phyloP scores from a whole-genome alignment of 2,113 vertebrate species.

The Rhadina sibilatrix region DNA sequence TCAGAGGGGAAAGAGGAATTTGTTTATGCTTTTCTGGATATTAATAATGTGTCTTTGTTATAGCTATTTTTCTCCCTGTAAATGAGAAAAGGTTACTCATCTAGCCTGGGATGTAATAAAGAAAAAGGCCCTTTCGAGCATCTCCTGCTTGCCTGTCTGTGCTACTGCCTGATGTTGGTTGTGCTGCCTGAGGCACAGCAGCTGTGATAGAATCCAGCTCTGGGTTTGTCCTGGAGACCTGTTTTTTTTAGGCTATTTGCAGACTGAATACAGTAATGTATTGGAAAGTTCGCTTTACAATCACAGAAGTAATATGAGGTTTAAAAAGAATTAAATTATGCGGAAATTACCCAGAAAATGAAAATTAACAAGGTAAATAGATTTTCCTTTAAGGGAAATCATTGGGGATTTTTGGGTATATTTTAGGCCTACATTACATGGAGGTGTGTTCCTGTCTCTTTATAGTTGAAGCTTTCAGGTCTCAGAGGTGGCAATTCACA shows the following conservation, averaged over 20 bases:
- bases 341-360: background rate
- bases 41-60: conserved; percentile 6
- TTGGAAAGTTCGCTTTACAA: conserved; percentile 14
- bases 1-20: background rate
- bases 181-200: conserved; percentile 41
- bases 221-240: conserved; percentile 30
- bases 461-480: background rate
- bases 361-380: background rate
- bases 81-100: background rate
- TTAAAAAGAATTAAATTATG: background rate
- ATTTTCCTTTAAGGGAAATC: background rate
- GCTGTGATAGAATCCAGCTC: conserved; percentile 8
- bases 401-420: background rate
- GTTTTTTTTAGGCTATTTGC: background rate
- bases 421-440: background rate
- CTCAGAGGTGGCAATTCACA: background rate
- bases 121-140: background rate
- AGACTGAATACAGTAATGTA: background rate
- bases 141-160: conserved; percentile 16
- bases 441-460: background rate
- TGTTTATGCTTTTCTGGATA: background rate
- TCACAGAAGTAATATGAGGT: background rate
- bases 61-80: background rate
- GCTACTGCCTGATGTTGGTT: conserved; percentile 19
- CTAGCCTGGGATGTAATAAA: conserved; percentile 18